Percentiles rank a stretch among this genome's conserved stretches.
phyloP scores from a whole-genome alignment of 2,113 vertebrate species.

The Cynoglossus semilaevis region DNA sequence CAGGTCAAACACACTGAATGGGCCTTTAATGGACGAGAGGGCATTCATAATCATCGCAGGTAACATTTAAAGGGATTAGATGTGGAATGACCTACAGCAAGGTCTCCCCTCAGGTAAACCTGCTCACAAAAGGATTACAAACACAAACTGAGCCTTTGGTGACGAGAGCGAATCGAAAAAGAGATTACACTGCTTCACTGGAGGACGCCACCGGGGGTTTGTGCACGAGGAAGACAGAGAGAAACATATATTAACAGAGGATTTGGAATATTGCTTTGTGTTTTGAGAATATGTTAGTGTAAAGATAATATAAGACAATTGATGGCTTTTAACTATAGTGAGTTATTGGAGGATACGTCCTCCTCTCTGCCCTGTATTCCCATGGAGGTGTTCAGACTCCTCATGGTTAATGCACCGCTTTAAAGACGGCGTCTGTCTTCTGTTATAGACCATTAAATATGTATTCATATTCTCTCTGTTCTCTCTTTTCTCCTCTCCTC shows the following conservation, averaged over 20 bases:
- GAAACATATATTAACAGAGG: conserved; percentile 19
- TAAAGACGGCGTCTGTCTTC: not conserved
- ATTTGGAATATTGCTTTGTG: conserved; percentile 25
- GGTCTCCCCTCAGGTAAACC: conserved; percentile 23
- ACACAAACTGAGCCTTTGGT: conserved; percentile 41
- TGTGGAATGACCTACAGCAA: conserved; percentile 40
- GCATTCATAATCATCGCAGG: conserved; percentile 51
- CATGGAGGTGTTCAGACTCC: not conserved
- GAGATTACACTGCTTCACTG: conserved; percentile 42
- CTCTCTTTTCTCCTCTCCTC: conserved; percentile 26
- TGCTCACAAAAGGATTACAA: conserved; percentile 52
- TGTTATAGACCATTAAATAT: conserved; percentile 7
- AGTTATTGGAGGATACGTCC: not conserved
- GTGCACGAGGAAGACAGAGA: conserved; percentile 50
- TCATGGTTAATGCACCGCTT: not conserved
- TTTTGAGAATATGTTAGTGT: conserved; percentile 18
- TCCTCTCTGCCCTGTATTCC: conserved; percentile 5
- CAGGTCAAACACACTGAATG: conserved; percentile 21
- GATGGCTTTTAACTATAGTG: conserved; percentile 19
- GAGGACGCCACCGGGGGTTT: conserved; percentile 29
- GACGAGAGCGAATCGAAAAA: conserved; percentile 32
- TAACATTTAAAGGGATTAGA: conserved; percentile 63
- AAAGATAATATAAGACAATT: not conserved
- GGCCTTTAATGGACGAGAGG: conserved; percentile 43
- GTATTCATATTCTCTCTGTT: conserved; percentile 3